Evolutionary conservation across 2,888 invertebrate genomes (phyloP), one percentile per base, ranked within the genome.

Genomic region (Cremastinae sp.): DNA sequence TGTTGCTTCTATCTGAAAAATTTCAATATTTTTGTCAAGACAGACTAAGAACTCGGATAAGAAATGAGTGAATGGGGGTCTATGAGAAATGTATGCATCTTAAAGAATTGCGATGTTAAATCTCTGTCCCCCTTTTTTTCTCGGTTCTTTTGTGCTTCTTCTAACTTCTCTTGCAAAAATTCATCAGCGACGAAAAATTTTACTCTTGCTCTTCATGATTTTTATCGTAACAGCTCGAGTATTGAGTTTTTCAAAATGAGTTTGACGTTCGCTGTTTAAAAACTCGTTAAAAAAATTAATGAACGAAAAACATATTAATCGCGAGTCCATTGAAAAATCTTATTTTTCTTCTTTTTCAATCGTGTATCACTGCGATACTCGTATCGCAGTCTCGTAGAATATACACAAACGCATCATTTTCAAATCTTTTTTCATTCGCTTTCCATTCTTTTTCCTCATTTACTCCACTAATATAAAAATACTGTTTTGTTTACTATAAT

Each of bases 401-500:
- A 64, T 65, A 59, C 73, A 59, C 65, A 64, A 76, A 53, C 69
- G 65, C 69, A 64, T 20, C 28, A 69, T 76, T 72, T 22, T 43
- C 38, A 53, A 18, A 22, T 45, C 51, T 43, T 38, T 61, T 54
- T 54, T 51, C 10, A 20, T 20, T 61, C 45, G 14, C 51, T 75
- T 68, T 56, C 20, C 18, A 34, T 34, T 54, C 47, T n/a, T 7
- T 61, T 22, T n/a, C 36, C 34, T 47, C 20, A 38, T 59, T 43
- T 51, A 22, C 18, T 58, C 73, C 41, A 75, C 81, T 83, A 84
- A 87, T 87, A 87, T 82, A 87, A 87, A 87, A 87, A 87, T 87
- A 87, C 87, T 87, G 87, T 86, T 87, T 81, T 84, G 82, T 83
- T 84, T 83, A 82, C 82, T 80, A 83, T 83, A 84, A 83, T 82